phyloP scores from a whole-genome alignment of 1,140 invertebrate genomes.

The Atopsyche davidsoni region DNA sequence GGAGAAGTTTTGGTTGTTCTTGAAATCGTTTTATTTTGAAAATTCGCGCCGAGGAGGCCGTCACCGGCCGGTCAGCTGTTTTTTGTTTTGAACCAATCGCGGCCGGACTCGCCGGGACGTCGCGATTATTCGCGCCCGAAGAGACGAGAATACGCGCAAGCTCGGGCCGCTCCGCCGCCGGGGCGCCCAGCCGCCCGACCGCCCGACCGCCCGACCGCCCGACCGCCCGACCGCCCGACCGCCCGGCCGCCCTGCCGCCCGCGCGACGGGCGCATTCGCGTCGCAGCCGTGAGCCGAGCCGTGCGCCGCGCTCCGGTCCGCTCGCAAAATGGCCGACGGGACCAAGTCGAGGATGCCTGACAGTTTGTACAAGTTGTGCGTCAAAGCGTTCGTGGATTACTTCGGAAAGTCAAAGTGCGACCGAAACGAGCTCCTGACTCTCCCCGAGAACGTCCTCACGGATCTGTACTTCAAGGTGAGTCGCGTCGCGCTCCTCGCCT shows the following conservation, averaged over 20 bases:
- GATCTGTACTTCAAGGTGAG: conserved; percentile 63
- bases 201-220: too few relatives aligned
- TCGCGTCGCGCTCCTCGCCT: conserved; percentile 30
- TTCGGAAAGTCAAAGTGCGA: conserved; percentile 43
- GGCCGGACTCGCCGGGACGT: not conserved
- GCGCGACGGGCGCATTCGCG: conserved; percentile 32
- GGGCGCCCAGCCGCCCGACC: too few relatives aligned
- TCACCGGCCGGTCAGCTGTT: conserved; percentile 20
- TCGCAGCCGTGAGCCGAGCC: conserved; percentile 31
- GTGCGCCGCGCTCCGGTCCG: conserved; percentile 29
- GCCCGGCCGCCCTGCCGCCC: too few relatives aligned
- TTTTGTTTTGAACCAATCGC: conserved; percentile 16
- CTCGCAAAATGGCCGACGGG: conserved; percentile 52
- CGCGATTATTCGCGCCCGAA: too few relatives aligned
- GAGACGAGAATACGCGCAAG: too few relatives aligned
- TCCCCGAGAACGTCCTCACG: conserved; percentile 57
- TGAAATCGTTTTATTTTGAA: too few relatives aligned
- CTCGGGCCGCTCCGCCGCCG: too few relatives aligned
- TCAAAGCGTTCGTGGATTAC: conserved; percentile 47
- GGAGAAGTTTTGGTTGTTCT: too few relatives aligned
- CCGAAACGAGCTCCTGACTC: conserved; percentile 38
- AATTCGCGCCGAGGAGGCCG: too few relatives aligned
- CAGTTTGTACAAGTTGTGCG: conserved; percentile 52
- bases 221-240: too few relatives aligned
- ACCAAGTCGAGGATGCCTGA: conserved; percentile 43